Conservation (phyloP, 2,888 invertebrate genomes). For the Drosophila seclusa region DNA sequence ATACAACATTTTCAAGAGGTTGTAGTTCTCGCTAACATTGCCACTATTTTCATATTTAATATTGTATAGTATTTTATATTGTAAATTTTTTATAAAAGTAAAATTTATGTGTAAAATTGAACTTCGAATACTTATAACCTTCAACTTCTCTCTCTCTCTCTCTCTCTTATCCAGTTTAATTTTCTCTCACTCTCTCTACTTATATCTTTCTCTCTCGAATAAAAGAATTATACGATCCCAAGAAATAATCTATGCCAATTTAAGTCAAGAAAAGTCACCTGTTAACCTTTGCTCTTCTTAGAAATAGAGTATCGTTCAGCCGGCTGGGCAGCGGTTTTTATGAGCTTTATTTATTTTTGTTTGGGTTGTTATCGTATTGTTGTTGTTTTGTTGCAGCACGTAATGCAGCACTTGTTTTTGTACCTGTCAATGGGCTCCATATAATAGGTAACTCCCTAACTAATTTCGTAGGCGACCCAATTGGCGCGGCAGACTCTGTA, state of each 20-base stretch:
- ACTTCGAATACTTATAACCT: background rate
- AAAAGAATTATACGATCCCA: background rate
- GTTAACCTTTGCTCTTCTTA: background rate
- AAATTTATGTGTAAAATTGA: too few species aligned
- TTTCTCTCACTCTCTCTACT: background rate
- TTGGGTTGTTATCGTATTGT: conserved; percentile 25
- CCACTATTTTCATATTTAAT: background rate
- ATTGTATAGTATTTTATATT: background rate
- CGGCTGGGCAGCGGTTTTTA: background rate
- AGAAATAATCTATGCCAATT: background rate
- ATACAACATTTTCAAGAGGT: background rate
- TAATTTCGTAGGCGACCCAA: conserved; percentile 43
- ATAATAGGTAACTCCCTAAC: conserved; percentile 51
- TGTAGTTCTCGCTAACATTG: background rate
- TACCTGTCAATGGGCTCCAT: conserved; percentile 30
- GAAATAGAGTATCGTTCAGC: conserved; percentile 3
- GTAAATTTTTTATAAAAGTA: background rate
- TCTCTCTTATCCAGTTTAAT: background rate
- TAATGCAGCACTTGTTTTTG: conserved; percentile 31
- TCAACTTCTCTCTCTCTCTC: background rate
- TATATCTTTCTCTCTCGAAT: background rate
- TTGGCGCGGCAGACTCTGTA: conserved; percentile 27
- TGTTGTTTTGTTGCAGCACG: conserved; percentile 23
- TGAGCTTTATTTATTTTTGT: conserved; percentile 9
- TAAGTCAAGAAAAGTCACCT: background rate